These are phyloP conservation scores for Herpetotheres cachinnans DNA, from an alignment of 2,113 vertebrate genomes.

Conservation along the genomic window DNA sequence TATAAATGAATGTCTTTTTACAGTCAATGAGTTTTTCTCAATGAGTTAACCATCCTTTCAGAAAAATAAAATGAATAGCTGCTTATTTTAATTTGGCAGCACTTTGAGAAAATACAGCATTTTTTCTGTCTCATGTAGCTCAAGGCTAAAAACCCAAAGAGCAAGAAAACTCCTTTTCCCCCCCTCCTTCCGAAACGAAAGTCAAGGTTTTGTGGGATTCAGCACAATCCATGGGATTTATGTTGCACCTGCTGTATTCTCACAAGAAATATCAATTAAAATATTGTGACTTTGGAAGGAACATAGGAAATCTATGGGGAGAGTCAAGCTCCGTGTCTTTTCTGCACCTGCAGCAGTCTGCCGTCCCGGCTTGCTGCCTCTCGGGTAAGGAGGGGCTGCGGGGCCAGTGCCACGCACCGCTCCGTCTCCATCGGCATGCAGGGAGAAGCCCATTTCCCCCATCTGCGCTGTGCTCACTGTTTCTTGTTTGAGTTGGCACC, in stretches of 20 bases:
- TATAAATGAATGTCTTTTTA: background rate
- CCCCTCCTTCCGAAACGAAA: background rate
- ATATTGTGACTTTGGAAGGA: slow-evolving; percentile 44
- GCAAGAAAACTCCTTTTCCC: background rate
- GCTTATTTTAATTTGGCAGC: slow-evolving; percentile 56
- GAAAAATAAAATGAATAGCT: slow-evolving; percentile 32
- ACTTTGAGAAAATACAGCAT: slow-evolving; percentile 45
- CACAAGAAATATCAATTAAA: slow-evolving; percentile 61
- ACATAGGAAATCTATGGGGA: slow-evolving; percentile 6
- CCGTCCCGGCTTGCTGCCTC: background rate
- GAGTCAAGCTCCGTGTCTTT: background rate
- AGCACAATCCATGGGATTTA: slow-evolving; percentile 54
- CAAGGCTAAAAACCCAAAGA: slow-evolving; percentile 35
- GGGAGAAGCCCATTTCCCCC: background rate
- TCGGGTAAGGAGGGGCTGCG: background rate
- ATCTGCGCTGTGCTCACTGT: accelerated
- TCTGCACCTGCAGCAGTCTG: slow-evolving; percentile 44
- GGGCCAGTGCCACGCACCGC: background rate
- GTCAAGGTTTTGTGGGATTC: slow-evolving; percentile 39
- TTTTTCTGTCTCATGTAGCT: slow-evolving; percentile 55
- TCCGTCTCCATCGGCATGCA: background rate
- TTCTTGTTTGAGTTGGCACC: slow-evolving; percentile 39
- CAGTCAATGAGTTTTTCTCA: slow-evolving; percentile 11
- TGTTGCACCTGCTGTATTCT: slow-evolving; percentile 63
- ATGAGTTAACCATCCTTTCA: slow-evolving; percentile 38